Evolutionary conservation across 1,140 invertebrate species (phyloP).

Genomic region (Gryllus bimaculatus): DNA sequence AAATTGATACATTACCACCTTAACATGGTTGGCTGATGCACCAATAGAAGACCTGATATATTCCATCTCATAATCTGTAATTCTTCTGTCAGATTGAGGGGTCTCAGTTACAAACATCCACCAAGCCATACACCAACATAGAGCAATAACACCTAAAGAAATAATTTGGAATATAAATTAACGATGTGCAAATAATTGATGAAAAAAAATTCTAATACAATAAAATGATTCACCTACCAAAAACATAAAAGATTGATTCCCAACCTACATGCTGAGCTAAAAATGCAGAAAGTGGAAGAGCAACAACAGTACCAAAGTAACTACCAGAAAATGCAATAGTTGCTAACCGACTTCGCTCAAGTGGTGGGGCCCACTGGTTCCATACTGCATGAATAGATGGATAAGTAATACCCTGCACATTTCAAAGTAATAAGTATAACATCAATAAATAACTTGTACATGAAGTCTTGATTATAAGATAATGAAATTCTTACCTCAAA

Average conservation of each 20-base stretch:
- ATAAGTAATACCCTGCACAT: slow-evolving; percentile 72
- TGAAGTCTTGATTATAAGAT: background rate
- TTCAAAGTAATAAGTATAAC: background rate
- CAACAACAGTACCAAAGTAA: slow-evolving; percentile 71
- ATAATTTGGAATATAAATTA: background rate
- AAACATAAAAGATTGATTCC: slow-evolving; percentile 82
- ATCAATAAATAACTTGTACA: background rate
- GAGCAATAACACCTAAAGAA: slow-evolving; percentile 46
- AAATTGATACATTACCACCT: slow-evolving; percentile 11
- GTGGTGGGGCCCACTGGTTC: slow-evolving; percentile 75
- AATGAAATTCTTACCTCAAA: slow-evolving; percentile 57
- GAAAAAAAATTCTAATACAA: background rate
- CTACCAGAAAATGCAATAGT: slow-evolving; percentile 73
- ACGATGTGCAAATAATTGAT: background rate
- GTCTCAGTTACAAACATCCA: slow-evolving; percentile 59
- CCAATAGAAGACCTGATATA: slow-evolving; percentile 54
- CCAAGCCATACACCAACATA: slow-evolving; percentile 66
- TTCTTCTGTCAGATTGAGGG: slow-evolving; percentile 64
- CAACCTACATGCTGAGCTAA: slow-evolving; percentile 67
- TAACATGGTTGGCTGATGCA: slow-evolving; percentile 15
- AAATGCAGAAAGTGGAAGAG: slow-evolving; percentile 63
- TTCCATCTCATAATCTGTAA: slow-evolving; percentile 61
- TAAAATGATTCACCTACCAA: slow-evolving; percentile 44
- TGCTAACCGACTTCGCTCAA: slow-evolving; percentile 67
- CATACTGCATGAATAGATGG: slow-evolving; percentile 82